These are phyloP conservation scores for Lutjanus erythropterus DNA, from an alignment of 2,113 vertebrate genomes.

Conservation along the genomic window DNA sequence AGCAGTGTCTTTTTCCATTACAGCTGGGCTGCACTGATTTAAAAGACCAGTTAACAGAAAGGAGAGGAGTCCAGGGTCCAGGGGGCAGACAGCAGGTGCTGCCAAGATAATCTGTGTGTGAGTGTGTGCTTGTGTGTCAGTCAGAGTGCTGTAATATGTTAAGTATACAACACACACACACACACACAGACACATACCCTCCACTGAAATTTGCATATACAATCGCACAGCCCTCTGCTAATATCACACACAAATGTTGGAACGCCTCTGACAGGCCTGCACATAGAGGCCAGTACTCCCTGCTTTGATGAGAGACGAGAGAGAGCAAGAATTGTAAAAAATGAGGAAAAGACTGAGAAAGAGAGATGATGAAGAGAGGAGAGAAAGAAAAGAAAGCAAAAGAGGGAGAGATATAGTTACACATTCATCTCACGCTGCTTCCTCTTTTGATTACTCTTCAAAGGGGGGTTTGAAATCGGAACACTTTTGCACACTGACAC, in stretches of 20 bases:
- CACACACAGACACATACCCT: constrained; percentile 7
- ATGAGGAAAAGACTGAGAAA: constrained; percentile 18
- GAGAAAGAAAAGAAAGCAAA: constrained; percentile 7
- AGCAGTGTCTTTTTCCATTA: constrained; percentile 58
- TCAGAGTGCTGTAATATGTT: neutral
- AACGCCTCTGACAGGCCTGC: constrained; percentile 3
- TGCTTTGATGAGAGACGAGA: constrained; percentile 33
- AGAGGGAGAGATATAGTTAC: constrained; percentile 61
- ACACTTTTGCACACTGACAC: constrained; percentile 70
- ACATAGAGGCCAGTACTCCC: constrained; percentile 2
- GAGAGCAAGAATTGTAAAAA: neutral
- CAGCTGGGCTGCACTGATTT: constrained; percentile 39
- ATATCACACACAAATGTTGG: constrained; percentile 22
- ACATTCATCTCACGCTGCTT: constrained; percentile 69
- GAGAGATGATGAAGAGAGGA: neutral
- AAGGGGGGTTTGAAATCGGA: constrained; percentile 74
- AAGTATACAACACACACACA: neutral
- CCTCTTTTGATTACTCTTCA: constrained; percentile 74
- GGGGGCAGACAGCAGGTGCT: constrained; percentile 59
- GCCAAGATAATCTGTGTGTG: constrained; percentile 17
- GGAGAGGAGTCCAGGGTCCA: constrained; percentile 37
- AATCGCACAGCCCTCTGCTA: constrained; percentile 18
- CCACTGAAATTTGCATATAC: constrained; percentile 10
- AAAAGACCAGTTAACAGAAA: constrained; percentile 53
- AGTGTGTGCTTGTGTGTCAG: neutral